A percentile compares a stretch with the other conserved stretches of the same genome.
These are phyloP conservation scores for Chamaea fasciata DNA, from an alignment of 2,113 vertebrate species.

Conservation along the genomic window DNA sequence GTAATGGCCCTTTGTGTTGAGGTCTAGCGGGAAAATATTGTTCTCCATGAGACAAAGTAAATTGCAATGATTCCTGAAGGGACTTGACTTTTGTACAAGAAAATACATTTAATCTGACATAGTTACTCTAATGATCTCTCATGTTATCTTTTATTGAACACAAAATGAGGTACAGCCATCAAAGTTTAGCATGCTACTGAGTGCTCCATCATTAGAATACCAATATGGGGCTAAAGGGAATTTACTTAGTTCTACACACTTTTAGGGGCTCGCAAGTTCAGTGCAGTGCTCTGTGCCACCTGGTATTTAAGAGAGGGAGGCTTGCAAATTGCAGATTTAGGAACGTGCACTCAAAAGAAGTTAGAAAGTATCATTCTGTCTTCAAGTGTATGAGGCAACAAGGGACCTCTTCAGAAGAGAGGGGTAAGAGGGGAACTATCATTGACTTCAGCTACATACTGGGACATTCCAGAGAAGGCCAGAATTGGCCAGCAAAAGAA, in stretches of 20 bases:
- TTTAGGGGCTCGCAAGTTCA: constrained; percentile 10
- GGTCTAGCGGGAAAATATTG: constrained; percentile 75
- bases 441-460: rapidly evolving
- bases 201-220: constrained; percentile 23
- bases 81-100: constrained; percentile 71
- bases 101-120: constrained; percentile 81
- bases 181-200: constrained; percentile 39
- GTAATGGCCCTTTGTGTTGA: constrained; percentile 84
- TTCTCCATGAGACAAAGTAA: constrained; percentile 82
- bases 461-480: neutral
- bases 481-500: neutral
- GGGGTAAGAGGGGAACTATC: neutral
- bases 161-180: constrained; percentile 62
- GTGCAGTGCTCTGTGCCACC: neutral
- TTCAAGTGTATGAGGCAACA: neutral
- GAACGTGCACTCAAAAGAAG: neutral
- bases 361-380: neutral
- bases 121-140: constrained; percentile 77
- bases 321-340: neutral
- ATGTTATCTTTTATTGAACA: constrained; percentile 78
- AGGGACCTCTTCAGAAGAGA: neutral
- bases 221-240: neutral
- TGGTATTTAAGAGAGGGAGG: neutral
- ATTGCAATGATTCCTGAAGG: constrained; percentile 80
- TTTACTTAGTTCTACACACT: constrained; percentile 7